Conservation (phyloP, 2,113 vertebrate genomes). For the Coturnix japonica region DNA sequence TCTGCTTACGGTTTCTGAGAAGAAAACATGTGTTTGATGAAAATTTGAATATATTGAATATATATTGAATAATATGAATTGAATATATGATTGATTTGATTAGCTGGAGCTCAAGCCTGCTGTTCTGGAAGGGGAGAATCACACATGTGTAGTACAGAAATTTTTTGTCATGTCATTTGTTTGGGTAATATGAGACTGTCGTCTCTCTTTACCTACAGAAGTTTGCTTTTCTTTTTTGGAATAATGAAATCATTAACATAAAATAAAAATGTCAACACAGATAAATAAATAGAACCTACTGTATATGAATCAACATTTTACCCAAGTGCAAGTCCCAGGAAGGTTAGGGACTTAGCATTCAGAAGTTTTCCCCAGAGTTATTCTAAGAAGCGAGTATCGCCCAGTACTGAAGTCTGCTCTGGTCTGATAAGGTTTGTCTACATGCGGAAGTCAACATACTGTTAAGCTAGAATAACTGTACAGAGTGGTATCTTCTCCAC, state of each 20-base stretch:
- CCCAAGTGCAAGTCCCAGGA: background rate
- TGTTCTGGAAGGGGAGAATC: background rate
- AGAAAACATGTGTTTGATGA: background rate
- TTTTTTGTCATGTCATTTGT: background rate
- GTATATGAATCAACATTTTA: background rate
- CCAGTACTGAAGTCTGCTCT: constrained; percentile 12
- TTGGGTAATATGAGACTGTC: background rate
- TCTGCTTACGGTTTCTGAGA: background rate
- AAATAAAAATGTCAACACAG: background rate
- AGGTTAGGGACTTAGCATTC: background rate
- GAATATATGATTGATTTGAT: background rate
- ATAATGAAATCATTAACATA: background rate
- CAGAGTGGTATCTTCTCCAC: background rate
- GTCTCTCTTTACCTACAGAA: background rate
- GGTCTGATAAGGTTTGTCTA: constrained; percentile 58
- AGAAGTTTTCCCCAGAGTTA: constrained; percentile 22
- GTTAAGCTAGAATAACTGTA: background rate
- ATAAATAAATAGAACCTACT: background rate
- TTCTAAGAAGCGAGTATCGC: background rate
- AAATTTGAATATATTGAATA: background rate
- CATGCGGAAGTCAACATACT: constrained; percentile 2
- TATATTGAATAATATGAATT: no score
- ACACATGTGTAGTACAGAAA: background rate
- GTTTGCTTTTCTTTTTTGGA: background rate
- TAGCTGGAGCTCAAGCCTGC: background rate